Evolutionary conservation across 2,888 invertebrate species (phyloP).

Genomic region (Epiblema foenella): DNA sequence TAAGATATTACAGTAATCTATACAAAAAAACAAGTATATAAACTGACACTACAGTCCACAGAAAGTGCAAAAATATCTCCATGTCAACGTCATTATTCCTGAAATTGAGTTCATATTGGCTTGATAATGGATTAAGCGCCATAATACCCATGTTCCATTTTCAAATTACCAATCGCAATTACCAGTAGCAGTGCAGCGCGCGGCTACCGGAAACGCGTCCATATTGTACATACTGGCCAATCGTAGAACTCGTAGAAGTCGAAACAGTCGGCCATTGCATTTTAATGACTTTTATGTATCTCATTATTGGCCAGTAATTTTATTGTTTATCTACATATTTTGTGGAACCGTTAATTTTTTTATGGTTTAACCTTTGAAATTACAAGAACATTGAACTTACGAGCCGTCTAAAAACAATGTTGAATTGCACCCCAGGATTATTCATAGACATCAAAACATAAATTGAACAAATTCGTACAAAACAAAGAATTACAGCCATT

Average conservation of each 20-base stretch:
- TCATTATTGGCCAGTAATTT: conserved; percentile 24
- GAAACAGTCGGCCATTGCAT: conserved; percentile 32
- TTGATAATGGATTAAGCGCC: conserved; percentile 12
- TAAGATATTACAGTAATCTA: no score
- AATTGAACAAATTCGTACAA: conserved; percentile 43
- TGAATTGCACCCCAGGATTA: background rate
- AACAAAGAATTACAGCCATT: conserved; percentile 60
- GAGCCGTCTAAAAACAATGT: background rate
- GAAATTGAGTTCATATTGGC: background rate
- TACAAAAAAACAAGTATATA: no score
- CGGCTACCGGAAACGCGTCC: conserved; percentile 46
- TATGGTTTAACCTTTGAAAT: background rate
- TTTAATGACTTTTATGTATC: conserved; percentile 29
- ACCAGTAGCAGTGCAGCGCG: conserved; percentile 43
- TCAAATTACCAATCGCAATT: conserved; percentile 44
- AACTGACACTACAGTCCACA: no score
- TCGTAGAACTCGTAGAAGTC: conserved; percentile 41
- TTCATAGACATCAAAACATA: conserved; percentile 32
- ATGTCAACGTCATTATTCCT: background rate
- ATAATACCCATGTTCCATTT: conserved; percentile 32
- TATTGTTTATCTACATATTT: background rate
- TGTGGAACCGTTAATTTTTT: no score
- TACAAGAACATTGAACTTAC: background rate
- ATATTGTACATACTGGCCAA: conserved; percentile 41
- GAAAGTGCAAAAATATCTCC: no score